These are phyloP conservation scores for Drosophila rellima DNA, from an alignment of 2,888 invertebrate genomes.

Conservation along the genomic window DNA sequence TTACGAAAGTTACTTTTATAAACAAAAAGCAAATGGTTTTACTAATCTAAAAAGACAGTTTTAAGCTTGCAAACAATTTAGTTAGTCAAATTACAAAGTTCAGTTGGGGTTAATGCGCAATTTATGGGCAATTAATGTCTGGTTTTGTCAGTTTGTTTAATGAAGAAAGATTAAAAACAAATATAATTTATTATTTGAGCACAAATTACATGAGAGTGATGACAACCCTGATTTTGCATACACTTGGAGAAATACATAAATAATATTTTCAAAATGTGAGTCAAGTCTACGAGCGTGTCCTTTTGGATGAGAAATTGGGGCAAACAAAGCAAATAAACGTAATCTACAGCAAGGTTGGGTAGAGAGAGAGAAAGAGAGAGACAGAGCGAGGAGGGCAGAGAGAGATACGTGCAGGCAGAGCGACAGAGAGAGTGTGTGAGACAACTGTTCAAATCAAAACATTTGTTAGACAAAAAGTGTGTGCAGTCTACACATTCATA, in stretches of 20 bases:
- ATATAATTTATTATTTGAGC: not conserved
- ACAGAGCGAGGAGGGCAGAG: not conserved
- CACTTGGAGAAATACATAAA: not conserved
- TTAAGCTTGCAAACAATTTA: not conserved
- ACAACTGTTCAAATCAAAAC: conserved; percentile 16
- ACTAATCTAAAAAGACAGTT: not conserved
- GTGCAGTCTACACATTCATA: conserved; percentile 7
- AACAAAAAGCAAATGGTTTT: not conserved
- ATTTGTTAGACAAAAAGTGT: conserved; percentile 21
- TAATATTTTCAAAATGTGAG: conserved; percentile 15
- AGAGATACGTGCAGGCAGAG: conserved; percentile 8
- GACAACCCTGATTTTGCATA: conserved; percentile 12
- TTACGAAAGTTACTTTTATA: not conserved
- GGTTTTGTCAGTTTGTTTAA: not conserved
- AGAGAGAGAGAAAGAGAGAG: not conserved
- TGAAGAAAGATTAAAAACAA: conserved; percentile 1
- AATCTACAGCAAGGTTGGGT: conserved; percentile 23
- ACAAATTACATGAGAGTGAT: not conserved
- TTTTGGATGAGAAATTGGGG: conserved; percentile 3
- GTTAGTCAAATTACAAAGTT: not conserved
- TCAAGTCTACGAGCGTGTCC: conserved; percentile 12
- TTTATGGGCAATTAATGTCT: not conserved
- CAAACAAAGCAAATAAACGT: conserved; percentile 12
- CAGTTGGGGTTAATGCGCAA: not conserved
- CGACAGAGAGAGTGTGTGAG: not conserved